Conservation (phyloP, 2,797 vertebrate species). For the Macroramphosus scolopax region DNA sequence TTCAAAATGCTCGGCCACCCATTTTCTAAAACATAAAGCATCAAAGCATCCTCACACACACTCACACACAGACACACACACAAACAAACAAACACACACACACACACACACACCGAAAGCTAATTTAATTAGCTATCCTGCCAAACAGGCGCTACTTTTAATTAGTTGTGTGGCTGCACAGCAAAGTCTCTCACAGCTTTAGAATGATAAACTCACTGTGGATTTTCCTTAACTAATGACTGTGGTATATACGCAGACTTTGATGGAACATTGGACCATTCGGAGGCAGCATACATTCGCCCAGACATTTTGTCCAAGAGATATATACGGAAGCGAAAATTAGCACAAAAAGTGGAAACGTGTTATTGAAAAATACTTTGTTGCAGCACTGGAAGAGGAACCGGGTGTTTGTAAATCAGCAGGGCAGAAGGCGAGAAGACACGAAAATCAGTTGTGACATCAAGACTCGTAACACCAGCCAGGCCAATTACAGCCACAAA, state of each 20-base stretch:
- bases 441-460: conserved; percentile 31
- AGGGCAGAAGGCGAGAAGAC: conserved; percentile 5
- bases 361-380: conserved; percentile 15
- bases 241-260: conserved; percentile 31
- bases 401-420: too few relatives aligned
- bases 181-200: conserved; percentile 51
- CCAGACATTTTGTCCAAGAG: conserved; percentile 15
- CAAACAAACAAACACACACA: conserved; percentile 9
- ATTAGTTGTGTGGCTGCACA: conserved; percentile 67
- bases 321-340: conserved; percentile 28
- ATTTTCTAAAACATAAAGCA: too few relatives aligned
- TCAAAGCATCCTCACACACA: too few relatives aligned
- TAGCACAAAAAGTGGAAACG: conserved; percentile 6
- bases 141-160: conserved; percentile 68
- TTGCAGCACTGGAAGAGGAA: conserved; percentile 3
- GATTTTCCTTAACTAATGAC: conserved; percentile 55
- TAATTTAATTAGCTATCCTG: conserved; percentile 76
- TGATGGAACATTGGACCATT: conserved; percentile 24
- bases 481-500: conserved; percentile 42
- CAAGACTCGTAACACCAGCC: conserved; percentile 20
- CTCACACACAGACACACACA: conserved; percentile 21
- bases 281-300: conserved; percentile 19
- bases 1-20: too few relatives aligned
- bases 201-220: conserved; percentile 47
- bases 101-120: conserved; percentile 28